Conservation (phyloP, 2,888 invertebrate species). For the Nomada ruficornis region DNA sequence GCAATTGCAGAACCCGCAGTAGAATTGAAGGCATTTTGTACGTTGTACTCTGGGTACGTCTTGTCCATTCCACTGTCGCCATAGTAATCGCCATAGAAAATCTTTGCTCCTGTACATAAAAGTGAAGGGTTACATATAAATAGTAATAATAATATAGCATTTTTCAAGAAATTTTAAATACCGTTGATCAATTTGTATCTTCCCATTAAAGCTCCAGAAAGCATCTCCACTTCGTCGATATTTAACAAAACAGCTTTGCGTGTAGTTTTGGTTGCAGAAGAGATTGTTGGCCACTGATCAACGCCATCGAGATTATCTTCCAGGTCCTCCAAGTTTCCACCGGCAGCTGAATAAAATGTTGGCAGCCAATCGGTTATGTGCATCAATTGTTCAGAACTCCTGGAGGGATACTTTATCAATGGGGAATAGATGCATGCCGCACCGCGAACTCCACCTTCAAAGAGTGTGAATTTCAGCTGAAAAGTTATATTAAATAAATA, state of each 20-base stretch:
- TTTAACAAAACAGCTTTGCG: conserved; percentile 89
- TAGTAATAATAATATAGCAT: not conserved
- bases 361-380: conserved; percentile 95
- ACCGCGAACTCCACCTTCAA: conserved; percentile 94
- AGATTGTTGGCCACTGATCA: conserved; percentile 82
- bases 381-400: conserved; percentile 88
- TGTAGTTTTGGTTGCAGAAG: conserved; percentile 79
- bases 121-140: not conserved
- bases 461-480: conserved; percentile 91
- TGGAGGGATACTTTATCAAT: conserved; percentile 84
- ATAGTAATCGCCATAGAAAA: conserved; percentile 66
- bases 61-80: conserved; percentile 69
- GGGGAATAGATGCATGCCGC: conserved; percentile 92
- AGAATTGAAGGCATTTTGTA: conserved; percentile 67
- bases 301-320: conserved; percentile 85
- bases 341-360: conserved; percentile 86
- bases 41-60: conserved; percentile 72
- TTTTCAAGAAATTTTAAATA: conserved; percentile 29
- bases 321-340: conserved; percentile 79
- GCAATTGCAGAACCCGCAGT: conserved; percentile 69
- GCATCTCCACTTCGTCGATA: conserved; percentile 87
- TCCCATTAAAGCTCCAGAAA: conserved; percentile 68
- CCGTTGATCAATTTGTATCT: conserved; percentile 77
- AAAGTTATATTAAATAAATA: conserved; percentile 46
- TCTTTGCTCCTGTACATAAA: conserved; percentile 60